These are phyloP conservation scores for Bombus terrestris DNA, from an alignment of 1,140 invertebrate genomes.

Conservation along the genomic window DNA sequence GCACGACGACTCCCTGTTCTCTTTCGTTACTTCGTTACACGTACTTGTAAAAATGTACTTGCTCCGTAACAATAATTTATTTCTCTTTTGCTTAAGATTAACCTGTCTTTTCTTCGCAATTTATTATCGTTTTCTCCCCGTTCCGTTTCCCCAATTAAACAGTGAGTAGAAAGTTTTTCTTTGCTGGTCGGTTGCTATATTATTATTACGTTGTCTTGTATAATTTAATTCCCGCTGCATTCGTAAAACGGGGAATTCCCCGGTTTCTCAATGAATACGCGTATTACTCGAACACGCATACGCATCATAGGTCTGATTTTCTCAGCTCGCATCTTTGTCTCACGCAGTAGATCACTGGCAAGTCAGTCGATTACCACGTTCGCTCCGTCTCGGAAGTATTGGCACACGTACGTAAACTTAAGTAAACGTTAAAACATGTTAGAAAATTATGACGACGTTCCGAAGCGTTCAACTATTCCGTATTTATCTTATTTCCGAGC, in stretches of 20 bases:
- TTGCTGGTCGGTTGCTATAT: not conserved
- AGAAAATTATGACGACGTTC: too few species aligned
- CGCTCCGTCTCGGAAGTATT: not conserved
- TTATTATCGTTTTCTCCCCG: slow-evolving; percentile 7
- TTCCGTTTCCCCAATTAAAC: slow-evolving; percentile 14
- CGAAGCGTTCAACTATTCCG: too few species aligned
- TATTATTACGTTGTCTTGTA: not conserved
- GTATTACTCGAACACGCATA: not conserved
- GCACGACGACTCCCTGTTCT: not conserved
- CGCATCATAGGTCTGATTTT: not conserved
- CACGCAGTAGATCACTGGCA: not conserved
- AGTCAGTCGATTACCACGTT: not conserved
- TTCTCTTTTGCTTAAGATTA: not conserved
- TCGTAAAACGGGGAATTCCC: not conserved
- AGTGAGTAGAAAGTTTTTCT: not conserved
- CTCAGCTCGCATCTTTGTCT: not conserved
- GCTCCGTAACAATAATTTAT: not conserved
- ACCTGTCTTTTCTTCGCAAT: not conserved
- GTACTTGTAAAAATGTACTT: not conserved
- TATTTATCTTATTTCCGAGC: too few species aligned
- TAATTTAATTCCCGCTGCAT: not conserved
- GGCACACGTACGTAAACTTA: not conserved
- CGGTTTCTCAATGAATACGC: not conserved
- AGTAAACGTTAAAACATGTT: not conserved
- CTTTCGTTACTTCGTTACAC: not conserved